Base-by-base conservation (phyloP, 1,140 invertebrate genomes). In the Eurosta solidaginis region DNA sequence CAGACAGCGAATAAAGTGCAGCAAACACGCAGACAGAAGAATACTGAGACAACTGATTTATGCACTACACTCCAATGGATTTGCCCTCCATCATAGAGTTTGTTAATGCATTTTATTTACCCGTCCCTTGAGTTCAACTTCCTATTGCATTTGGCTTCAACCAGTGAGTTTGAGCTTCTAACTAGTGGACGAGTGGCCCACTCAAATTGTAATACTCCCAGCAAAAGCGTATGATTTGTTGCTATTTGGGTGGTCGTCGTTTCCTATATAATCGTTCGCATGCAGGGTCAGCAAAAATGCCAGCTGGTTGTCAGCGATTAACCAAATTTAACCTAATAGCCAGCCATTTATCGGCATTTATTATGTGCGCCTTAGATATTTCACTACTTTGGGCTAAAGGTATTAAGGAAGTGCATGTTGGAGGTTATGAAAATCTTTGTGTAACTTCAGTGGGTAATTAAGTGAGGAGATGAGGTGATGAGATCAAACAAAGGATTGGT, bases 261-360 rank as follows among this genome's bases (percentile, higher is more conserved):
- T 14, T n/a, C 29, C 29, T 59, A 54, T 29, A 17, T 9, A 68
- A n/a, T n/a, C n/a, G 59, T 20, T 20, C n/a, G 36, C 14, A 17
- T 68, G 59, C 59, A 68, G 59, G 59, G 59, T 68, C 59, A 68
- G 1, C 36, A n/a, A 4, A 68, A 42, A 42, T 68, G 33, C 59
- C 33, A 36, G 1, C 17, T 33, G n/a, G n/a, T 68, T 33, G 40
- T n/a, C n/a, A 33, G 33, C 59, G 27, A 68, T 68, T 68, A 68
- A 68, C 59, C 59, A 29, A 68, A 40, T 68, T 68, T 68, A 33
- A 68, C 59, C 40, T 68, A 68, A 36, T 68, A 9, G 59, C 33
- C 17, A 42, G 33, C 59, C 14, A 10, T 36, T 29, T 25, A 12
- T 52, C 36, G 25, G 20, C n/a, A 17, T 29, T 59, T 36, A n/a